A percentile compares a stretch with the other conserved stretches of the same genome.
Conservation (phyloP, 2,888 invertebrate genomes). For the Melieria crassipennis region DNA sequence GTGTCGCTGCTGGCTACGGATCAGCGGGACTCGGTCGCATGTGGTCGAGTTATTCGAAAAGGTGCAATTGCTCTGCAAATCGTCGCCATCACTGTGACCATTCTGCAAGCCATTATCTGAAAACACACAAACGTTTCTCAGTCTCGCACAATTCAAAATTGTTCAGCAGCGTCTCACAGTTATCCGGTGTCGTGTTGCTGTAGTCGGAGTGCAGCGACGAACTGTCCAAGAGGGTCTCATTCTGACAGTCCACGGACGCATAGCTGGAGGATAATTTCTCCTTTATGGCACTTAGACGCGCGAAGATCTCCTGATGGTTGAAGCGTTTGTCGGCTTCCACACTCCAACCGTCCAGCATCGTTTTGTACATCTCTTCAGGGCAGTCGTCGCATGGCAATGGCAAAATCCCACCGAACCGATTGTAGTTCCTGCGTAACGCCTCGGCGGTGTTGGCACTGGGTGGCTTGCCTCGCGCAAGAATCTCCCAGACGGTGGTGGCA, state of each 20-base stretch:
- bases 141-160: too few relatives aligned
- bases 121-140: too few relatives aligned
- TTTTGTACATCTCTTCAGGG: constrained; percentile 77
- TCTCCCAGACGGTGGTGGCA: constrained; percentile 92
- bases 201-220: constrained; percentile 41
- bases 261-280: constrained; percentile 42
- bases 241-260: constrained; percentile 37
- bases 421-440: constrained; percentile 48
- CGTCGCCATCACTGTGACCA: constrained; percentile 38
- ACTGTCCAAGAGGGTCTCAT: constrained; percentile 38
- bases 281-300: constrained; percentile 54
- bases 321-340: constrained; percentile 75
- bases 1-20: constrained; percentile 35
- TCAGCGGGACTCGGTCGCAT: constrained; percentile 39
- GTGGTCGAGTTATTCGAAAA: constrained; percentile 37
- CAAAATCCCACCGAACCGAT: constrained; percentile 69
- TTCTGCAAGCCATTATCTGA: constrained; percentile 23
- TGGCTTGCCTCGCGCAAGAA: constrained; percentile 81
- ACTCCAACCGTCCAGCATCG: constrained; percentile 86
- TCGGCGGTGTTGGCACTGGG: constrained; percentile 57
- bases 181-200: constrained; percentile 38
- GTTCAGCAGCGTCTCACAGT: constrained; percentile 21
- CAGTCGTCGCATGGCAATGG: constrained; percentile 76
- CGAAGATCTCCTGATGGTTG: constrained; percentile 83
- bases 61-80: constrained; percentile 20